Conservation (phyloP, 1,140 invertebrate genomes). For the Carcinoscorpius rotundicauda region DNA sequence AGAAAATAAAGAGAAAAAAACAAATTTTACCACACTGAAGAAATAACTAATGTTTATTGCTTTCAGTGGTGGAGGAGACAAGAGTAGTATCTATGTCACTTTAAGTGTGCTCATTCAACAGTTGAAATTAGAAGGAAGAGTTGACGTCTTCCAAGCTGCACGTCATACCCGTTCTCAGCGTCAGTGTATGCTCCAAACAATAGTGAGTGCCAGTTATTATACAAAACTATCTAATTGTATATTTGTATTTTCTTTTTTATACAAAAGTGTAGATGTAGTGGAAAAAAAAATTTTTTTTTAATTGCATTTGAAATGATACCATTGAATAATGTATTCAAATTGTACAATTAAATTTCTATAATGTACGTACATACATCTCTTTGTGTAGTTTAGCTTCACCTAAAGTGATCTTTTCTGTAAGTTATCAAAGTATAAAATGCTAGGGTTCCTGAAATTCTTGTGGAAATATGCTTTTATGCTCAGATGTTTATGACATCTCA, state of each 20-base stretch:
- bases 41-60: constrained; percentile 16
- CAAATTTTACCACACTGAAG: neutral
- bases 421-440: no score
- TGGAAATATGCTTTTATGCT: no score
- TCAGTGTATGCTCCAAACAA: neutral
- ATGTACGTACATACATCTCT: no score
- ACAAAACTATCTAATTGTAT: neutral
- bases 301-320: no score
- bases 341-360: no score
- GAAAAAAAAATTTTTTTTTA: no score
- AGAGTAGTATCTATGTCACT: constrained; percentile 75
- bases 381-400: no score
- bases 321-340: no score
- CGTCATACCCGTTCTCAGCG: constrained; percentile 49
- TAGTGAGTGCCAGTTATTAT: neutral
- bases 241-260: constrained; percentile 27
- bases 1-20: neutral
- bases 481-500: no score
- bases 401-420: no score
- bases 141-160: constrained; percentile 68
- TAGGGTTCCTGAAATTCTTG: no score
- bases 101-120: constrained; percentile 72
- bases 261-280: no score
- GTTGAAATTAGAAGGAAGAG: constrained; percentile 58
- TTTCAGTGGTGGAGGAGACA: constrained; percentile 57